phyloP scores from a whole-genome alignment of 2,797 vertebrate species.

The Bovichtus diacanthus region DNA sequence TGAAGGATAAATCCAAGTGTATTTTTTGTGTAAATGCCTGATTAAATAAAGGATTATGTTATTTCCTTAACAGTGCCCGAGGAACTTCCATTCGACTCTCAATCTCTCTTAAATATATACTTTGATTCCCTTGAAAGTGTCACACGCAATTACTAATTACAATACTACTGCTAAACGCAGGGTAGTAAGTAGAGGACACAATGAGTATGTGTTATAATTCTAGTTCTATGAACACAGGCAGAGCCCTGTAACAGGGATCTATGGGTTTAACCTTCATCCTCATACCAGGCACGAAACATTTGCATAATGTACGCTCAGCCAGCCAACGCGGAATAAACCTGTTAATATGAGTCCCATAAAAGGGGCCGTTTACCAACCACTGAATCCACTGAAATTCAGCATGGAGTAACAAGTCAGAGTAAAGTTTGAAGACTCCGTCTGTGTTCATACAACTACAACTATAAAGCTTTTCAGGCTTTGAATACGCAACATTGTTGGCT shows the following conservation, averaged over 20 bases:
- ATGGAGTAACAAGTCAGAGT: slow-evolving; percentile 11
- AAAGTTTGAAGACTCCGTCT: neutral
- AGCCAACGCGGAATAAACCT: slow-evolving; percentile 27
- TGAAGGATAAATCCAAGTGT: slow-evolving; percentile 44
- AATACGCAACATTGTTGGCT: neutral
- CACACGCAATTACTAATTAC: slow-evolving; percentile 54
- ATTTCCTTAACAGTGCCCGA: slow-evolving; percentile 55
- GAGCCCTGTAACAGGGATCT: slow-evolving; percentile 22
- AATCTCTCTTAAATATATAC: slow-evolving; percentile 48
- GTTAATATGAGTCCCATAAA: slow-evolving; percentile 33
- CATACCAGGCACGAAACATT: slow-evolving; percentile 5
- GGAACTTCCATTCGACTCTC: slow-evolving; percentile 47
- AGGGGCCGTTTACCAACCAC: slow-evolving; percentile 22
- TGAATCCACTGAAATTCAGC: slow-evolving; percentile 21
- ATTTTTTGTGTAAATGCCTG: slow-evolving; percentile 44
- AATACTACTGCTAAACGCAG: slow-evolving; percentile 29
- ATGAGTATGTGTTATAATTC: slow-evolving; percentile 43
- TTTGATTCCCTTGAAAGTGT: slow-evolving; percentile 60
- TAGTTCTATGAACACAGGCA: slow-evolving; percentile 26
- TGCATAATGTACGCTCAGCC: slow-evolving; percentile 33
- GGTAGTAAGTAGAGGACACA: slow-evolving; percentile 35
- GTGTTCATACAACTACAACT: slow-evolving; percentile 6
- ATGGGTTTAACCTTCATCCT: slow-evolving; percentile 40
- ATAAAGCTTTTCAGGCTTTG: slow-evolving; percentile 11
- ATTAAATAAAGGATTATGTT: slow-evolving; percentile 64